Percentiles rank a stretch among this genome's conserved stretches.
phyloP scores from a whole-genome alignment of 2,113 vertebrate species.

The Tiliqua scincoides region DNA sequence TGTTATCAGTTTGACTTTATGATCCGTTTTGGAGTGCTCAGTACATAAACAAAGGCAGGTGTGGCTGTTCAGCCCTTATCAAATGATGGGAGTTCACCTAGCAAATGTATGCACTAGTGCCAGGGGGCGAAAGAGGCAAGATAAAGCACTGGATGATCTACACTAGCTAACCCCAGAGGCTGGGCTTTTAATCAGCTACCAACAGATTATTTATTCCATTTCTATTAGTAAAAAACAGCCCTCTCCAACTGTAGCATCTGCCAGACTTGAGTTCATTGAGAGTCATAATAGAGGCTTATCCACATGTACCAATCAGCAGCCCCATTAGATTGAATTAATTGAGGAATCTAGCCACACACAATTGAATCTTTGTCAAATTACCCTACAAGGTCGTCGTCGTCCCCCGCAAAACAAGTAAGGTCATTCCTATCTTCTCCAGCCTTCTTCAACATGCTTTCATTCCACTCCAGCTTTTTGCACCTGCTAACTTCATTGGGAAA shows the following conservation, averaged over 20 bases:
- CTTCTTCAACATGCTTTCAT: constrained; percentile 14
- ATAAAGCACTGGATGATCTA: too few relatives aligned
- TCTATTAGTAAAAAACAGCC: constrained; percentile 42
- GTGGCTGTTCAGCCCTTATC: too few relatives aligned
- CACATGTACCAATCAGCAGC: constrained; percentile 52
- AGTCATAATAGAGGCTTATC: constrained; percentile 47
- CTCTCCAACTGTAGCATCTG: constrained; percentile 34
- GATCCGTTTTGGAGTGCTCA: neutral
- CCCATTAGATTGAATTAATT: constrained; percentile 69
- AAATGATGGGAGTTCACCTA: too few relatives aligned
- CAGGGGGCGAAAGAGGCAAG: too few relatives aligned
- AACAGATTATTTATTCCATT: constrained; percentile 39
- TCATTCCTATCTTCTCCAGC: constrained; percentile 44
- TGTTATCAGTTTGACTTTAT: constrained; percentile 33
- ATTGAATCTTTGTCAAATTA: constrained; percentile 60
- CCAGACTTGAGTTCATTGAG: constrained; percentile 44
- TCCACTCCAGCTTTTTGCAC: constrained; percentile 29
- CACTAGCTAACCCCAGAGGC: too few relatives aligned
- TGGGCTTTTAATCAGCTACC: too few relatives aligned
- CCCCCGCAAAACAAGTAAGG: constrained; percentile 52
- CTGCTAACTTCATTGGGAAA: constrained; percentile 40
- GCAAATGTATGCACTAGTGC: too few relatives aligned
- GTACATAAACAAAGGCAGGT: neutral
- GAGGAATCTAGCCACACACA: constrained; percentile 57
- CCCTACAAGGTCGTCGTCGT: constrained; percentile 48